Conservation (phyloP, 2,888 invertebrate species). For the Brachypalpus laphriformis region DNA sequence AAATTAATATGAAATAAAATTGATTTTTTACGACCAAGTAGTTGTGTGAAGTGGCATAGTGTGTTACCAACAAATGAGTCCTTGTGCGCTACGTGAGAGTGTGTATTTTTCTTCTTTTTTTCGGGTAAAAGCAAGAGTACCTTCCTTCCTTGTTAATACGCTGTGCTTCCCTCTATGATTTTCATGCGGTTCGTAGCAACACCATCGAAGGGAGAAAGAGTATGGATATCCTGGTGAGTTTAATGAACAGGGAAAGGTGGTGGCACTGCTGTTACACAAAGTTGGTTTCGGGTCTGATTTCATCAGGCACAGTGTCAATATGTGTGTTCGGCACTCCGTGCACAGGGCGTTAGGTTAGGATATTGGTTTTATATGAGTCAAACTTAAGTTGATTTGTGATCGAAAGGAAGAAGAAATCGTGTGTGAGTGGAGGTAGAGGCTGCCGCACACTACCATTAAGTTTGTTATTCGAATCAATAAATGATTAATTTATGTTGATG, state of each 20-base stretch:
- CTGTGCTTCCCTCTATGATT: conserved; percentile 9
- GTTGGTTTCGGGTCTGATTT: conserved; percentile 56
- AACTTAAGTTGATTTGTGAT: conserved; percentile 69
- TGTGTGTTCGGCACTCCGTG: conserved; percentile 37
- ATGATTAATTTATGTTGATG: conserved; percentile 64
- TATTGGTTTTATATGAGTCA: conserved; percentile 66
- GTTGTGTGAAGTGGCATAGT: conserved; percentile 44
- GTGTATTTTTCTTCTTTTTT: neutral
- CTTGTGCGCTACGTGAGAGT: conserved; percentile 1
- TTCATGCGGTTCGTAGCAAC: conserved; percentile 1
- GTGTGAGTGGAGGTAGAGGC: neutral
- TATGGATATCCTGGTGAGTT: conserved; percentile 36
- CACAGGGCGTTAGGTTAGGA: conserved; percentile 29
- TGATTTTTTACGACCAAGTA: conserved; percentile 69
- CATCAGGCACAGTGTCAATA: conserved; percentile 36
- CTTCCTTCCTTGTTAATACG: conserved; percentile 48
- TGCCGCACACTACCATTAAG: neutral
- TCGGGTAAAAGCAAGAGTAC: neutral
- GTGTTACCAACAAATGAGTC: conserved; percentile 35
- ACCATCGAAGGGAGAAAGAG: neutral
- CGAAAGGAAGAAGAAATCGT: conserved; percentile 25
- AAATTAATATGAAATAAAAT: conserved; percentile 71
- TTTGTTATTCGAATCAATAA: conserved; percentile 53
- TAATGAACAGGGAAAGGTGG: conserved; percentile 66
- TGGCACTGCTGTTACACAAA: conserved; percentile 32